Evolutionary conservation across 2,797 vertebrate species (phyloP).

Genomic region (Gallinago solitaria): DNA sequence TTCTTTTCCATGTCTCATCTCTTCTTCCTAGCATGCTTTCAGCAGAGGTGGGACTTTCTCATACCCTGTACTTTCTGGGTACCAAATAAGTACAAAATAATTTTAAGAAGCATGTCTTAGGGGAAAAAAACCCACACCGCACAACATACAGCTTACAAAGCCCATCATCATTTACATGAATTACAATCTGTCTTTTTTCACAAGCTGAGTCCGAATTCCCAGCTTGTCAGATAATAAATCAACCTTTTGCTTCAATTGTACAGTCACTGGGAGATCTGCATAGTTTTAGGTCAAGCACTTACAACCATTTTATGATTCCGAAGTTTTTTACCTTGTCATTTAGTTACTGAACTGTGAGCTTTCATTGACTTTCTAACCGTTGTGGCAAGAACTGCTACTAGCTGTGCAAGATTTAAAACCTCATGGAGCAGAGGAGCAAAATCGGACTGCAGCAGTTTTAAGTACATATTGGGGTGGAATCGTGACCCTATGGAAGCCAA

Average conservation of each 20-base stretch:
- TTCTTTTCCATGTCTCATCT: background rate
- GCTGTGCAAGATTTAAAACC: conserved; percentile 58
- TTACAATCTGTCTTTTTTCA: background rate
- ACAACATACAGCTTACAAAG: background rate
- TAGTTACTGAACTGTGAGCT: conserved; percentile 66
- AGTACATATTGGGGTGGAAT: background rate
- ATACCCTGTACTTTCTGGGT: background rate
- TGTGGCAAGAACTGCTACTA: conserved; percentile 32
- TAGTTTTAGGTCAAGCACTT: conserved; percentile 63
- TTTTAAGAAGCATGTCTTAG: background rate
- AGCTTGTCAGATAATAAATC: conserved; percentile 39
- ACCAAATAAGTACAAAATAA: background rate
- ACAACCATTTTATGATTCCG: conserved; percentile 54
- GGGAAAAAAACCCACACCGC: no score
- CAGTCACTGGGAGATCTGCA: conserved; percentile 15
- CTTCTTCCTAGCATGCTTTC: background rate
- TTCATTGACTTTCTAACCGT: conserved; percentile 60
- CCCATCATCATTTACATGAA: background rate
- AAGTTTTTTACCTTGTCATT: conserved; percentile 63
- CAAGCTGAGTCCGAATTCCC: conserved; percentile 21
- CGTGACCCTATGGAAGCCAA: background rate
- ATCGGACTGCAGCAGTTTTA: background rate
- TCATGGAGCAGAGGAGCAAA: conserved; percentile 34
- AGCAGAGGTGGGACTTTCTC: background rate
- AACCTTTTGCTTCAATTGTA: conserved; percentile 41